Percentiles rank a stretch among this genome's conserved stretches.
Conservation (phyloP, 2,797 vertebrate species). For the Sebastes melanostomus region DNA sequence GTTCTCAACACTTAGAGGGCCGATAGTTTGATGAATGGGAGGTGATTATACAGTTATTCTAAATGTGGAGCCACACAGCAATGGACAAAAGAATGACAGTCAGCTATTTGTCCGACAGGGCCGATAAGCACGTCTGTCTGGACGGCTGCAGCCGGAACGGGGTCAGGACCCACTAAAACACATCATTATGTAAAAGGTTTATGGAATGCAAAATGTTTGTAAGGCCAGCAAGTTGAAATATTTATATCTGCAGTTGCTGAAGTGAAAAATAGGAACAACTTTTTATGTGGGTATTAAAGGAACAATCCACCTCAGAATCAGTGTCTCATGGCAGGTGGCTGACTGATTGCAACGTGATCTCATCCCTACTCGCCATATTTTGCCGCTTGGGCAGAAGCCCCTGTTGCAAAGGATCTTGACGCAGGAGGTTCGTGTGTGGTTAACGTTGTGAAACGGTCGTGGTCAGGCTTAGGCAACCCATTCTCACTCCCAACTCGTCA, state of each 20-base stretch:
- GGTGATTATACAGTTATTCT: constrained; percentile 28
- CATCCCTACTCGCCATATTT: too few species aligned
- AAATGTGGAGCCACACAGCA: background rate
- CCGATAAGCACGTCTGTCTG: background rate
- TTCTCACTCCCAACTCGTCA: too few species aligned
- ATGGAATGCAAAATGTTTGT: background rate
- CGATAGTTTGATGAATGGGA: constrained; percentile 29
- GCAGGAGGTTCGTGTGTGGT: too few species aligned
- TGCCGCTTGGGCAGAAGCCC: too few species aligned
- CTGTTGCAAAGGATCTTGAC: too few species aligned
- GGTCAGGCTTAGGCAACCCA: too few species aligned
- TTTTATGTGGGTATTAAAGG: background rate
- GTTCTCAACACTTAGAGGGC: background rate
- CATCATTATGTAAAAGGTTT: background rate
- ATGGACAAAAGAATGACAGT: background rate
- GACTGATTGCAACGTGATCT: too few species aligned
- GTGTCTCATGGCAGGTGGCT: background rate
- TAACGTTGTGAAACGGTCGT: too few species aligned
- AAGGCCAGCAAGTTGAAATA: background rate
- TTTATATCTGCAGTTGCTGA: background rate
- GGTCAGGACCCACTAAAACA: background rate
- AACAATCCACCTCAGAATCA: background rate
- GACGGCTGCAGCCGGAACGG: background rate
- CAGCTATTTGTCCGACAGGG: background rate
- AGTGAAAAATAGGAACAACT: background rate